Conservation (phyloP, 2,888 invertebrate species). For the Leptopterna dolabrata region DNA sequence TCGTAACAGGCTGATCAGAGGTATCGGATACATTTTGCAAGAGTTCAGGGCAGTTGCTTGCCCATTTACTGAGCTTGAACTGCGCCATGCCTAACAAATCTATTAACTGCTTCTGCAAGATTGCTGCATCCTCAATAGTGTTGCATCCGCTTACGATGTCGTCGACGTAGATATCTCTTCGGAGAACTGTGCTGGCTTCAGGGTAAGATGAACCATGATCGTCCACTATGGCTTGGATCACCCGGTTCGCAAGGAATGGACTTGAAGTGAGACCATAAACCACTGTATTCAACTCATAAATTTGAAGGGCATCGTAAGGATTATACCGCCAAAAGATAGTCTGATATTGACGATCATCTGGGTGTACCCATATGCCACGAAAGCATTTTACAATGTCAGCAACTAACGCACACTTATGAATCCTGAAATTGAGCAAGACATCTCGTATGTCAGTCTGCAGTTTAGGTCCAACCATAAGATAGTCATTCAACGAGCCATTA, state of each 20-base stretch:
- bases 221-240: slow-evolving; percentile 59
- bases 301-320: slow-evolving; percentile 52
- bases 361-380: slow-evolving; percentile 13
- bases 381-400: slow-evolving; percentile 1
- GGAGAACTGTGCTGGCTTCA: slow-evolving; percentile 56
- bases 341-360: slow-evolving; percentile 58
- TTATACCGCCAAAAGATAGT: slow-evolving; percentile 62
- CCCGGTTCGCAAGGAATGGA: slow-evolving; percentile 60
- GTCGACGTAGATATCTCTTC: slow-evolving; percentile 62
- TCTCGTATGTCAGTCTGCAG: not conserved
- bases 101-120: slow-evolving; percentile 58
- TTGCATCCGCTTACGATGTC: slow-evolving; percentile 61
- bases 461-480: not conserved
- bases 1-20: not conserved
- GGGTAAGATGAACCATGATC: slow-evolving; percentile 60
- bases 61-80: slow-evolving; percentile 63
- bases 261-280: slow-evolving; percentile 62
- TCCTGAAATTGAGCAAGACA: not conserved
- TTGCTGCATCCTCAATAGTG: slow-evolving; percentile 57
- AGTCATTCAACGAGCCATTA: slow-evolving; percentile 10
- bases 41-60: slow-evolving; percentile 54
- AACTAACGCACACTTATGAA: not conserved
- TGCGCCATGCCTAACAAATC: slow-evolving; percentile 57
- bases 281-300: slow-evolving; percentile 60
- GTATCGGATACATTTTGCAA: not conserved